These are phyloP conservation scores for Drosophila mercatorum DNA, from an alignment of 2,888 invertebrate genomes.

Conservation along the genomic window DNA sequence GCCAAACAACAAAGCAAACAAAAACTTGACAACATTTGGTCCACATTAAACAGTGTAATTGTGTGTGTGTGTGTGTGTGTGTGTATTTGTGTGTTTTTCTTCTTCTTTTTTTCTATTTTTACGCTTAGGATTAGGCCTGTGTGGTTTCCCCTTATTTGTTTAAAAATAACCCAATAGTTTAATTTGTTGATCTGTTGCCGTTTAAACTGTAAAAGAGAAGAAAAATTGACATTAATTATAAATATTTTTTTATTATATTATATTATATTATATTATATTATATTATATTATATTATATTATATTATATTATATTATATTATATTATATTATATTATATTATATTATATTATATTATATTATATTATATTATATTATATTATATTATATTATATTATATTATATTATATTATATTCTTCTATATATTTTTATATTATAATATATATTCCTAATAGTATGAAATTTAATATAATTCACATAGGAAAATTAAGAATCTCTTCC, in stretches of 20 bases:
- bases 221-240: neutral
- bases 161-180: slow-evolving; percentile 40
- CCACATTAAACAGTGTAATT: slow-evolving; percentile 15
- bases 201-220: slow-evolving; percentile 54
- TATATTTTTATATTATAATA: no score
- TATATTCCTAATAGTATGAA: no score
- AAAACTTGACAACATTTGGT: slow-evolving; percentile 17
- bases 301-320: no score
- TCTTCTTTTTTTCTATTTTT: slow-evolving; percentile 12
- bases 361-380: no score
- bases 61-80: slow-evolving; percentile 1
- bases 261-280: no score
- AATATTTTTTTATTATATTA: neutral
- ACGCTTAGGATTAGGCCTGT: slow-evolving; percentile 55
- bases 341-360: no score
- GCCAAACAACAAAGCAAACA: neutral
- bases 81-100: neutral
- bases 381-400: no score
- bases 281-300: no score
- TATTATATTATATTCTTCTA: no score
- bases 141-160: slow-evolving; percentile 40
- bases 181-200: slow-evolving; percentile 45
- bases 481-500: no score
- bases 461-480: no score
- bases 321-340: no score